These are phyloP conservation scores for Sternotherus odoratus DNA, from an alignment of 2,797 vertebrate species.

Conservation along the genomic window DNA sequence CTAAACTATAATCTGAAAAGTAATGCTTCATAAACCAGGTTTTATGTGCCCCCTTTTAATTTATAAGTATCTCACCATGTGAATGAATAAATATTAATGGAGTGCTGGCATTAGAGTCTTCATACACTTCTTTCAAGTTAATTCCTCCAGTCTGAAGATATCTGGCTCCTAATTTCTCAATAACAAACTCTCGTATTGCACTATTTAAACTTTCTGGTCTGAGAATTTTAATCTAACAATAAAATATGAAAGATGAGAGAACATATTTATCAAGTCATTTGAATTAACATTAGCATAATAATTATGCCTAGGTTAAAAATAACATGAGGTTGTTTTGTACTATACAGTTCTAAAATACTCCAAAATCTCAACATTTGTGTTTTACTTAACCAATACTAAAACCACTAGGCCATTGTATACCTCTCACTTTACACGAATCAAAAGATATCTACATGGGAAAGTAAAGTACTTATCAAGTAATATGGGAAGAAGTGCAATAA, in stretches of 20 bases:
- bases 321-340: neutral
- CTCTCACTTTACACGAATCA: neutral
- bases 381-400: neutral
- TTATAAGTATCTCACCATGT: conserved; percentile 44
- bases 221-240: conserved; percentile 77
- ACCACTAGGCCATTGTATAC: neutral
- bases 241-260: neutral
- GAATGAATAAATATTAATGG: conserved; percentile 71
- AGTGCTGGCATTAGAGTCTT: conserved; percentile 47
- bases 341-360: neutral
- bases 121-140: conserved; percentile 59
- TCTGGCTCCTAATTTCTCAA: conserved; percentile 71
- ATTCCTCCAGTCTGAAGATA: conserved; percentile 51
- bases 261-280: neutral
- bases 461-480: neutral
- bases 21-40: neutral
- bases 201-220: conserved; percentile 67
- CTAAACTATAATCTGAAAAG: neutral
- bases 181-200: conserved; percentile 69
- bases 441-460: neutral
- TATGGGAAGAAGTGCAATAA: neutral
- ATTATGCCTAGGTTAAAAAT: neutral
- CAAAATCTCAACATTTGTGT: neutral
- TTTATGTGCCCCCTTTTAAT: neutral
- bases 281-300: neutral